phyloP scores from a whole-genome alignment of 2,113 vertebrate genomes.

The Barbus barbus region DNA sequence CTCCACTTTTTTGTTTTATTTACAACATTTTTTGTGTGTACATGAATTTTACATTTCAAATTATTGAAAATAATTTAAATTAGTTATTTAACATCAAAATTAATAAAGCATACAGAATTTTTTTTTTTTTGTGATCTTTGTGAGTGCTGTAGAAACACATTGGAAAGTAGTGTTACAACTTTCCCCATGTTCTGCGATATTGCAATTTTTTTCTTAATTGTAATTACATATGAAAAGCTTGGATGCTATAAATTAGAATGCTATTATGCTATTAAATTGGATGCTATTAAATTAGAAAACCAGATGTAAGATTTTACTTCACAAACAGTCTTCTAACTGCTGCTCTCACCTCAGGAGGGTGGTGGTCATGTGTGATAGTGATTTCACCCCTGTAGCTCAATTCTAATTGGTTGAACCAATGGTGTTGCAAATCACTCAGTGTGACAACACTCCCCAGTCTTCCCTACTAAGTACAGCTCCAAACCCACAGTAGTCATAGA shows the following conservation, averaged over 20 bases:
- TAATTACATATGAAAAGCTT: not conserved
- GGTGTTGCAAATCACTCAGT: slow-evolving; percentile 10
- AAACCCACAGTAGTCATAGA: not conserved
- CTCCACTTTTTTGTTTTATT: too few relatives aligned
- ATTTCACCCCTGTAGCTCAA: slow-evolving; percentile 18
- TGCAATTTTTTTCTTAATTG: not conserved
- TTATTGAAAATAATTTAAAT: too few relatives aligned
- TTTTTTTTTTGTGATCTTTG: not conserved
- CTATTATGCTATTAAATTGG: too few relatives aligned
- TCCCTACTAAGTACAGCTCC: not conserved
- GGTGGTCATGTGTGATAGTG: slow-evolving; percentile 22
- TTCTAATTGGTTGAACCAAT: slow-evolving; percentile 27
- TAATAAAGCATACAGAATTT: too few relatives aligned
- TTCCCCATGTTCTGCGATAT: not conserved
- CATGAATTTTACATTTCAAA: too few relatives aligned
- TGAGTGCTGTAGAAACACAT: not conserved
- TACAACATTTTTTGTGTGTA: too few relatives aligned
- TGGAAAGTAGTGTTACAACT: not conserved
- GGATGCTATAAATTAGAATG: not conserved
- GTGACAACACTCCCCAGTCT: slow-evolving; percentile 2
- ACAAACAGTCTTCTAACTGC: not conserved
- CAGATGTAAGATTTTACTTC: not conserved
- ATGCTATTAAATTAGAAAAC: not conserved
- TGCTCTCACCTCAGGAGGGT: slow-evolving; percentile 5
- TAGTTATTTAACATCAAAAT: too few relatives aligned